Evolutionary conservation across 2,113 vertebrate species (phyloP), one percentile per base, ranked within the genome.

Genomic region (Vicugna pacos): DNA sequence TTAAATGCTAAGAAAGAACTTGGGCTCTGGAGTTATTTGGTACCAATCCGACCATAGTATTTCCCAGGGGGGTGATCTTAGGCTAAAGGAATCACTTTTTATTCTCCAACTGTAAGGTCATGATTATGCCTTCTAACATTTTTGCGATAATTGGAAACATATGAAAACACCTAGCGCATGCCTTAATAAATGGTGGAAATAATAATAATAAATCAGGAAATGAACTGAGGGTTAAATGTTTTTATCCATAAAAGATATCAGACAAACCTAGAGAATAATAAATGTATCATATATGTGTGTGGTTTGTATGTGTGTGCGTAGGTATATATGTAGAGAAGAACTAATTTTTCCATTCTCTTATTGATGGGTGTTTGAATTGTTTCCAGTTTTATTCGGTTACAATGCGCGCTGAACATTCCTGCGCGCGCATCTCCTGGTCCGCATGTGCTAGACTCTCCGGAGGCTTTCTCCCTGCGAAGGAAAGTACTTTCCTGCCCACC

Each of bases 181-280:
- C 48, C 38, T 82, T 89, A 91, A 58, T 48, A 93, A 76, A 60
- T 64, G 48, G 24, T 90, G 6, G 28, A 62, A 92, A 58, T 95
- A 73, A 38, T 70, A 28, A 76, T 91, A 75, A 65, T 65, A 73
- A 62, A 54, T 77, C 32, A 65, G 32, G 70, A 62, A 95, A 84
- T 58, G 26, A 62, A 46, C 32, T 54, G 42, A 75, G n/a, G 14
- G 62, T 30, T 75, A 56, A 69, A 38, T 73, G 54, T 91, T 76
- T 92, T 89, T 62, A 79, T 79, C 65, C 54, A 54, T 5, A 32
- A 93, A 86, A 81, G 8, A 46, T 46, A 48, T 32, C 58, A 80
- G 58, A 62, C 6, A 83, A 95, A 73, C 5, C 30, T 62, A n/a
- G 62, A 26, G 13, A 28, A 58, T 48, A 28, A 17, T 69, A 50